Base-by-base conservation (phyloP, 2,113 vertebrate genomes). In the Nothocercus julius region DNA sequence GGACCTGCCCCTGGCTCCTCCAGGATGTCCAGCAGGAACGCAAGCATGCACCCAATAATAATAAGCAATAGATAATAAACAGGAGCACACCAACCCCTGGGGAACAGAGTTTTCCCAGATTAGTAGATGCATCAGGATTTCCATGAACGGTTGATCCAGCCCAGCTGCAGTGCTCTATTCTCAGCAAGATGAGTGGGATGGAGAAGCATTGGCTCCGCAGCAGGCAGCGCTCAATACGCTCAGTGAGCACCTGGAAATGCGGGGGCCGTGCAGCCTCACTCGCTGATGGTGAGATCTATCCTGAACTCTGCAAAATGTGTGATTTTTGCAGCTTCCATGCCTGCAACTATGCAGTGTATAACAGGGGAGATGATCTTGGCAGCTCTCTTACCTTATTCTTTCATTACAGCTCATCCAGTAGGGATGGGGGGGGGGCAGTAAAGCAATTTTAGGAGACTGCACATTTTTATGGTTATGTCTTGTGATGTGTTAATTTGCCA, bases 401-500 rank as follows among this genome's bases (percentile, higher is more conserved):
- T 95, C 93, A 91, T 95, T 95, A 93, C 72, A 83, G 59, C 84
- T 94, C 93, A 94, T 85, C 81, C 79, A 87, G 79, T 36, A 61
- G 86, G 42, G 28, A 72, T 44, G 36, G 61, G 32, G 49, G n/a
- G n/a, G 22, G 17, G 25, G 27, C 11, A 90, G 53, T 28, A 62
- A 85, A 86, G 80, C 85, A 90, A 62, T 92, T 85, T 90, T 85
- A 76, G 91, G 84, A 92, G 66, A 62, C 82, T 76, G 77, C 3
- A 47, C 64, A 76, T 89, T 95, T 94, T 96, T 95, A 95, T 84
- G 89, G 93, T 89, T 95, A 95, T 92, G 91, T 95, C 90, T 93
- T 93, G 92, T 94, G 95, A 97, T 96, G 95, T 96, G 93, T 92
- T 97, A 97, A 97, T 97, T 96, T 96, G 96, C 95, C 96, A 95